Conservation (phyloP, 2,113 vertebrate genomes). For the Todiramphus chloris region DNA sequence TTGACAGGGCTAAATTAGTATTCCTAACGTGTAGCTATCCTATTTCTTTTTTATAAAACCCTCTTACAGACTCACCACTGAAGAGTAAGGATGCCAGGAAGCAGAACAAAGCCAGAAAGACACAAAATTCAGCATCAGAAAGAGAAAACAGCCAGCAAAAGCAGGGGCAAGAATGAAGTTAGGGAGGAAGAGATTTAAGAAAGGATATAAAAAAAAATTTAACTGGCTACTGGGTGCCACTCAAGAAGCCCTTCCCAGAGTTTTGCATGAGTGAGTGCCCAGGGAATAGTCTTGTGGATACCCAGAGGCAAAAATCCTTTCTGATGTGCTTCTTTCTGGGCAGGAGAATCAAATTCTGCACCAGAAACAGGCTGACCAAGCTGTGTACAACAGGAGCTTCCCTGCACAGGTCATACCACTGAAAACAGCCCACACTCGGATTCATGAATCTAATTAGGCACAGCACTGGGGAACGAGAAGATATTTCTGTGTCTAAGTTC, state of each 20-base stretch:
- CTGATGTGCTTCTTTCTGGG: not conserved
- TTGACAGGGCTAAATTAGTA: not conserved
- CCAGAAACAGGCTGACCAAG: not conserved
- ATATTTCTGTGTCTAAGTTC: not conserved
- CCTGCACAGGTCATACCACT: rapidly evolving
- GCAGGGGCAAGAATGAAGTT: not conserved
- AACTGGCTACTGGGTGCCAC: not conserved
- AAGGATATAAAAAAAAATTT: not conserved
- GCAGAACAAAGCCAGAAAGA: not conserved
- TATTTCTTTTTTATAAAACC: not conserved
- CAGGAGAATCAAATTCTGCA: not conserved
- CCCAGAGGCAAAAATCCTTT: not conserved
- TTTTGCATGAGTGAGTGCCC: not conserved
- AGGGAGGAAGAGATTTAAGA: not conserved
- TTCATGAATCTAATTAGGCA: not conserved
- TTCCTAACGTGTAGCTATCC: not conserved
- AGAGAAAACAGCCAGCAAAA: not conserved
- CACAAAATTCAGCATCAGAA: not conserved
- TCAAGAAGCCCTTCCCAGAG: not conserved
- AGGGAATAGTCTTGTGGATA: not conserved
- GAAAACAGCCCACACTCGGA: not conserved
- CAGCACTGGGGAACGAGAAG: rapidly evolving
- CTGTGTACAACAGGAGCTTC: not conserved
- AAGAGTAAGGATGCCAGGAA: not conserved
- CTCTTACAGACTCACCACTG: not conserved